These are phyloP conservation scores for Gryon sp. DNA, from an alignment of 1,140 invertebrate genomes.

Conservation along the genomic window DNA sequence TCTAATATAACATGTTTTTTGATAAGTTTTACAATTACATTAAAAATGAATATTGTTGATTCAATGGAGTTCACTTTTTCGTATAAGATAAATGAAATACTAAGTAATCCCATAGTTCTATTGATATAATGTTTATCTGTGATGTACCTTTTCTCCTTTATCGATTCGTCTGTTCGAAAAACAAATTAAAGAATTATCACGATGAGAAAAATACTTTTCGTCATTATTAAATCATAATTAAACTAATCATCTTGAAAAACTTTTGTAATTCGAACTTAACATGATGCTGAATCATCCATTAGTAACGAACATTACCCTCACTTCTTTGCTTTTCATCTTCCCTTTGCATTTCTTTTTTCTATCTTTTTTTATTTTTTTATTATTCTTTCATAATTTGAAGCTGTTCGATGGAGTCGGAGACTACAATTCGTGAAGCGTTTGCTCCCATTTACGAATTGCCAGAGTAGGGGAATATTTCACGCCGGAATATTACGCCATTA, in stretches of 20 bases:
- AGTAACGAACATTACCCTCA: slow-evolving; percentile 17
- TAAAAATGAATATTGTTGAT: too few species aligned
- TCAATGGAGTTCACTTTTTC: too few species aligned
- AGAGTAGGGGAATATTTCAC: slow-evolving; percentile 69
- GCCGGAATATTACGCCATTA: slow-evolving; percentile 71
- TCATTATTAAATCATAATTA: slow-evolving; percentile 28
- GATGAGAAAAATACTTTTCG: slow-evolving; percentile 13
- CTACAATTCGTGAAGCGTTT: slow-evolving; percentile 69
- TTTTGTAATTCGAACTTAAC: slow-evolving; percentile 21
- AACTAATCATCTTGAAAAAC: slow-evolving; percentile 27
- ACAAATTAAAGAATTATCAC: too few species aligned
- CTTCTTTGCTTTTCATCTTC: slow-evolving; percentile 1
- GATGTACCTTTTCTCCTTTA: too few species aligned
- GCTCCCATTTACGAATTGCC: slow-evolving; percentile 19
- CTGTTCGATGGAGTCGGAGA: slow-evolving; percentile 11
- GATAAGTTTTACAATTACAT: too few species aligned
- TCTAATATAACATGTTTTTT: too few species aligned
- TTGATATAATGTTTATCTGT: too few species aligned
- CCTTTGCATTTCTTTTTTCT: too few species aligned
- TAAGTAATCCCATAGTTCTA: too few species aligned
- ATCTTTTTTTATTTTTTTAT: too few species aligned
- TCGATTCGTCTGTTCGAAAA: too few species aligned
- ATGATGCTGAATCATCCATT: slow-evolving; percentile 4
- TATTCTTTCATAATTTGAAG: background rate
- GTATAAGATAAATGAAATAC: too few species aligned